These are phyloP conservation scores for Catonia carolina DNA, from an alignment of 2,888 invertebrate genomes.

Conservation along the genomic window DNA sequence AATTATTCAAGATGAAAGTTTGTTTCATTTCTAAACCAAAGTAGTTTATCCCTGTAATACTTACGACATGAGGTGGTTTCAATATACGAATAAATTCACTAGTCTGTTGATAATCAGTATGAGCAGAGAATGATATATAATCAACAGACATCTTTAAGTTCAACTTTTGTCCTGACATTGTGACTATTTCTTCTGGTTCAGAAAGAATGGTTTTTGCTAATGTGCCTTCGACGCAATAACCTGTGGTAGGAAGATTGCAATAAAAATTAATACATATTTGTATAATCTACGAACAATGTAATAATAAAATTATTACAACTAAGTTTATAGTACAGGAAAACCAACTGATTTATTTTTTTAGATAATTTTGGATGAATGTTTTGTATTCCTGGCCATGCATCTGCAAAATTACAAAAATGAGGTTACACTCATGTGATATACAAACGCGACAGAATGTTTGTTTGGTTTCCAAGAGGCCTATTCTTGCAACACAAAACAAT, in stretches of 20 bases:
- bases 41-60: too few species aligned
- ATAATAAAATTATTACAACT: neutral
- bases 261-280: neutral
- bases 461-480: too few species aligned
- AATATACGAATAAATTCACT: slow-evolving; percentile 92
- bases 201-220: slow-evolving; percentile 89
- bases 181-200: slow-evolving; percentile 95
- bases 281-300: neutral
- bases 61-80: slow-evolving; percentile 91
- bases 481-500: too few species aligned
- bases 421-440: too few species aligned
- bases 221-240: slow-evolving; percentile 86
- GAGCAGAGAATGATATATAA: slow-evolving; percentile 99
- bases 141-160: slow-evolving; percentile 96
- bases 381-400: too few species aligned
- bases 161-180: slow-evolving; percentile 92
- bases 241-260: slow-evolving; percentile 40
- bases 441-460: too few species aligned
- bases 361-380: too few species aligned
- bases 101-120: slow-evolving; percentile 97
- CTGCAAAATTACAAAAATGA: too few species aligned
- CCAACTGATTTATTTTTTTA: neutral
- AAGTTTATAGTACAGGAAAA: neutral
- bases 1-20: too few species aligned
- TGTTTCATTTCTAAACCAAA: too few species aligned